Evolutionary conservation across 2,113 vertebrate genomes (phyloP).

Genomic region (Corythornis vintsioides): DNA sequence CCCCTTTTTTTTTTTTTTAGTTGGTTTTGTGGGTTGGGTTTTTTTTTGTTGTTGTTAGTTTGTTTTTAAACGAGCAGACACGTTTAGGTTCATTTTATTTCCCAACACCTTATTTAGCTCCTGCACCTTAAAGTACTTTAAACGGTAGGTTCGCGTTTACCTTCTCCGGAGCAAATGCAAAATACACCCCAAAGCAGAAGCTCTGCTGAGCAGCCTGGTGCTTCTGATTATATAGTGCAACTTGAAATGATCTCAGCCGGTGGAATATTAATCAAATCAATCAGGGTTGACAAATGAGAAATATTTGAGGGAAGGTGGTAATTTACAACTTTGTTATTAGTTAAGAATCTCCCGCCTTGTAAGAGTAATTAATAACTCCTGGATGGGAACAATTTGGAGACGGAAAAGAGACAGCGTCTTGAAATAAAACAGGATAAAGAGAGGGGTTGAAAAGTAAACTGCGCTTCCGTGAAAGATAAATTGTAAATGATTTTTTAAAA

Average conservation of each 20-base stretch:
- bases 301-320: conserved; percentile 77
- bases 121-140: background rate
- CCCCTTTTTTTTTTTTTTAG: accelerated
- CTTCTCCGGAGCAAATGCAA: background rate
- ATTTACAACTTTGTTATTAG: conserved; percentile 85
- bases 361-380: conserved; percentile 80
- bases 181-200: background rate
- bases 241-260: conserved; percentile 71
- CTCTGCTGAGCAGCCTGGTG: conserved; percentile 20
- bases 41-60: no score
- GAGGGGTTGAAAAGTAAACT: conserved; percentile 30
- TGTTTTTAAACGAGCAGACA: background rate
- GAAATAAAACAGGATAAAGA: conserved; percentile 58
- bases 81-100: background rate
- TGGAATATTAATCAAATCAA: conserved; percentile 79
- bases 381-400: conserved; percentile 72
- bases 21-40: no score
- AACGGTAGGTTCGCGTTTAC: background rate
- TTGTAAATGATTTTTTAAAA: conserved; percentile 47
- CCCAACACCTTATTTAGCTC: background rate
- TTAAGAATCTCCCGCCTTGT: conserved; percentile 79
- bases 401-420: conserved; percentile 23
- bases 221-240: conserved; percentile 44
- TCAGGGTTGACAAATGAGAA: conserved; percentile 81
- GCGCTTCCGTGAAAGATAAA: conserved; percentile 44